Percentiles rank a stretch among this genome's conserved stretches.
phyloP scores from a whole-genome alignment of 2,113 vertebrate species.

The Urocitellus parryii region DNA sequence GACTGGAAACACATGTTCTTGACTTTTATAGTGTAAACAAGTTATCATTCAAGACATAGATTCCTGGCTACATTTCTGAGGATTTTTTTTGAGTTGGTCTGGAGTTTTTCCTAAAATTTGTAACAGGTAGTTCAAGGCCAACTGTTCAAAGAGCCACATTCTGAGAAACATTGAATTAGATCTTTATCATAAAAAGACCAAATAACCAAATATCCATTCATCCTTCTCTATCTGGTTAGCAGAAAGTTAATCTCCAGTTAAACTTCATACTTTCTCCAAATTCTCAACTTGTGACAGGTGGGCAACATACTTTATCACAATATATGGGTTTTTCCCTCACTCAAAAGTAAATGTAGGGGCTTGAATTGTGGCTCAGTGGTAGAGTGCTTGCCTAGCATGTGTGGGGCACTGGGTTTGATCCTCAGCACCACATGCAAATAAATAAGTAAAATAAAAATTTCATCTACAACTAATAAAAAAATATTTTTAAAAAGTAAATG shows the following conservation, averaged over 20 bases:
- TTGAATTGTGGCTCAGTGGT: too few species aligned
- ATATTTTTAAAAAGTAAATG: neutral
- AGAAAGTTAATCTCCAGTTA: neutral
- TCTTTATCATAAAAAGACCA: neutral
- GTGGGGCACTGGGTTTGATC: too few species aligned
- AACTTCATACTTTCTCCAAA: neutral
- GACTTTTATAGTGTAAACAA: neutral
- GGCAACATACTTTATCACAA: neutral
- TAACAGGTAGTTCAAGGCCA: neutral
- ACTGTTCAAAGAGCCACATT: neutral
- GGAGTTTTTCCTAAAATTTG: neutral
- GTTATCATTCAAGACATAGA: neutral
- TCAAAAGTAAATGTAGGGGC: neutral
- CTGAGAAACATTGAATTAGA: constrained; percentile 3
- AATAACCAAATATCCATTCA: neutral
- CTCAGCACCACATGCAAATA: too few species aligned
- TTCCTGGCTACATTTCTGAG: neutral
- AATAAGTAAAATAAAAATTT: too few species aligned
- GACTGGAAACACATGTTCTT: neutral
- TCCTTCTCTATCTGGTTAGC: neutral
- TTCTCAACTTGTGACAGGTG: neutral
- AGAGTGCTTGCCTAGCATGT: too few species aligned
- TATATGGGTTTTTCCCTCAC: neutral
- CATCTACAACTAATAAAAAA: too few species aligned
- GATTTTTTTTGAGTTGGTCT: neutral